phyloP scores from a whole-genome alignment of 2,797 vertebrate genomes.

The Okamejei kenojei region DNA sequence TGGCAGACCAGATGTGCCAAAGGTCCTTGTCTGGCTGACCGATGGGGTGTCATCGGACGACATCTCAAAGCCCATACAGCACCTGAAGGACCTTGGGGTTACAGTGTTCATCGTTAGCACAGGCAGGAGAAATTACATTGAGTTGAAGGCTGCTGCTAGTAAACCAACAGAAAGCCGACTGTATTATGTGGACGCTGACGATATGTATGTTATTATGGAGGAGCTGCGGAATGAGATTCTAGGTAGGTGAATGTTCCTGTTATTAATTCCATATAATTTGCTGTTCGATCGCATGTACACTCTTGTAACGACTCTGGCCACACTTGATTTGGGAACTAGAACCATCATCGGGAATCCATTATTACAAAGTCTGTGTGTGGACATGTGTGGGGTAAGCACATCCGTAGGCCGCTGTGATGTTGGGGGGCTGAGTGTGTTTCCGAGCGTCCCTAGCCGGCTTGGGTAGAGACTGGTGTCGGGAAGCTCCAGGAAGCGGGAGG shows the following conservation, averaged over 20 bases:
- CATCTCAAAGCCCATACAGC: conserved; percentile 69
- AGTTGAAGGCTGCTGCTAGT: conserved; percentile 71
- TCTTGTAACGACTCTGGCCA: not conserved
- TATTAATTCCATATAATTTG: not conserved
- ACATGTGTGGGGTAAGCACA: conserved; percentile 38
- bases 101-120: conserved; percentile 83
- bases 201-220: conserved; percentile 74
- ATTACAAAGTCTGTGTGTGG: not conserved
- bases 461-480: no score
- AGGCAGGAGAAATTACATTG: conserved; percentile 73
- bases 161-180: conserved; percentile 68
- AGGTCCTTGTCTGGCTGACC: conserved; percentile 89
- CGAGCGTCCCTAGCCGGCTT: not conserved
- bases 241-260: conserved; percentile 58
- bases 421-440: not conserved
- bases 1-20: conserved; percentile 67
- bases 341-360: not conserved
- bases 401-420: not conserved
- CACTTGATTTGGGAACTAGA: not conserved
- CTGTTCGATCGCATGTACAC: not conserved
- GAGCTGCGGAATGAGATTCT: conserved; percentile 73
- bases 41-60: conserved; percentile 83
- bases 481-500: no score
- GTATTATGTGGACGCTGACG: conserved; percentile 87
- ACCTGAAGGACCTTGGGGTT: conserved; percentile 72